Evolutionary conservation across 1,140 invertebrate genomes (phyloP), one percentile per base, ranked within the genome.

Genomic region (Lerema accius): DNA sequence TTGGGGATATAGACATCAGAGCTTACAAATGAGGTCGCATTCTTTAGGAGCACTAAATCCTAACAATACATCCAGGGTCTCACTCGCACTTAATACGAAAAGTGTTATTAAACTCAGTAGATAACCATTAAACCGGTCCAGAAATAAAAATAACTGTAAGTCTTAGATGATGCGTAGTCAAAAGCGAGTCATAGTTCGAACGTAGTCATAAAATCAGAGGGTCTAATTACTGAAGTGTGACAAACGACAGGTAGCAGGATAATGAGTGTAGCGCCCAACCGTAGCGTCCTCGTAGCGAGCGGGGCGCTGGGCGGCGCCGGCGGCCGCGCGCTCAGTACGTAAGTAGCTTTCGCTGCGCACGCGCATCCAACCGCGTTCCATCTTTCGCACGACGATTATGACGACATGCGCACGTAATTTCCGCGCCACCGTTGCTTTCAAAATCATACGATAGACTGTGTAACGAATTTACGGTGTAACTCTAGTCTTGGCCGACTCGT

Each of bases 281-380:
- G 83, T 82, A 84, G 78, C 82, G 67, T 71, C 68, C 58, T 65
- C 73, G 78, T 69, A 66, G 65, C 77, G 69, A 11, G 53, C 40
- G n/a, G 16, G 11, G 63, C 64, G 64, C 67, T 66, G 64, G 62
- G 62, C 71, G 55, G n/a, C n/a, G 49, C 56, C 58, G 67, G 63
- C 67, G 69, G 63, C 61, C 63, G 69, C 71, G 71, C 73, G 55
- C 60, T 86, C 83, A 85, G 82, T 86, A 68, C 59, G 51, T 51
- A 45, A 71, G 67, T 73, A 80, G 76, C 86, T 81, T 78, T 79
- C 77, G 70, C 56, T 85, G 86, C 84, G 86, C 70, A 65, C 78
- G 78, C 86, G 85, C 84, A 83, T 65, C 15, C 48, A 56, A 58
- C n/a, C 7, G 26, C 62, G 58, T 32, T 35, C 53, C 46, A 42